Conservation (phyloP, 1,140 invertebrate species). For the Hylaeus anthracinus region DNA sequence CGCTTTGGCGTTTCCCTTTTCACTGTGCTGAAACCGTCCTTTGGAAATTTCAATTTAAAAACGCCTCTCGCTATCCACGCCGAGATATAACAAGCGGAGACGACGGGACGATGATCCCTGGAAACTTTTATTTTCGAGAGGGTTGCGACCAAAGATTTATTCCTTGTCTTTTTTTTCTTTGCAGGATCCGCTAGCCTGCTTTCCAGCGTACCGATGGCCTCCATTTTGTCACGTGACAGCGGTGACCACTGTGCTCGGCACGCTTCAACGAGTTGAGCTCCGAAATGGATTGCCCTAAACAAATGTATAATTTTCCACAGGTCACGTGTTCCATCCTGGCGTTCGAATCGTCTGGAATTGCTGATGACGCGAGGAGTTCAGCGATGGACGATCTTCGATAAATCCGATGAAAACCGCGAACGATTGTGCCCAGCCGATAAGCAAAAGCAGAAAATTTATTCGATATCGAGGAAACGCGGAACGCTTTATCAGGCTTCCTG, state of each 20-base stretch:
- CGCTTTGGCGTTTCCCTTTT: background rate
- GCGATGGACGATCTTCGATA: background rate
- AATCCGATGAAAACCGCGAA: conserved; percentile 16
- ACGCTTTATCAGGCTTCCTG: conserved; percentile 39
- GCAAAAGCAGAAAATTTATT: conserved; percentile 39
- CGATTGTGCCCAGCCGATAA: conserved; percentile 17
- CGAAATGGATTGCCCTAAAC: no score
- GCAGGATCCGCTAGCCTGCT: no score
- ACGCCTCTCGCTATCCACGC: background rate
- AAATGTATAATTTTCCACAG: background rate
- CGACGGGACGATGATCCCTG: background rate
- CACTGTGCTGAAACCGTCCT: background rate
- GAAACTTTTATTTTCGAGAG: background rate
- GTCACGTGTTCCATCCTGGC: no score
- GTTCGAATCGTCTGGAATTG: background rate
- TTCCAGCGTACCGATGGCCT: no score
- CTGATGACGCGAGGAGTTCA: background rate
- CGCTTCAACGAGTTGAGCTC: no score
- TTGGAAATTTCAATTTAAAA: background rate
- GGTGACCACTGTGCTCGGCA: no score
- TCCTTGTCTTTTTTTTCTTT: background rate
- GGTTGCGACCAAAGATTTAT: background rate
- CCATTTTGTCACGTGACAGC: no score
- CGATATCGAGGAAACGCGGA: conserved; percentile 24
- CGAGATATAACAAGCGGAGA: background rate